A percentile compares a stretch with the other conserved stretches of the same genome.
phyloP scores from a whole-genome alignment of 2,888 invertebrate species.

The Tuta absoluta region DNA sequence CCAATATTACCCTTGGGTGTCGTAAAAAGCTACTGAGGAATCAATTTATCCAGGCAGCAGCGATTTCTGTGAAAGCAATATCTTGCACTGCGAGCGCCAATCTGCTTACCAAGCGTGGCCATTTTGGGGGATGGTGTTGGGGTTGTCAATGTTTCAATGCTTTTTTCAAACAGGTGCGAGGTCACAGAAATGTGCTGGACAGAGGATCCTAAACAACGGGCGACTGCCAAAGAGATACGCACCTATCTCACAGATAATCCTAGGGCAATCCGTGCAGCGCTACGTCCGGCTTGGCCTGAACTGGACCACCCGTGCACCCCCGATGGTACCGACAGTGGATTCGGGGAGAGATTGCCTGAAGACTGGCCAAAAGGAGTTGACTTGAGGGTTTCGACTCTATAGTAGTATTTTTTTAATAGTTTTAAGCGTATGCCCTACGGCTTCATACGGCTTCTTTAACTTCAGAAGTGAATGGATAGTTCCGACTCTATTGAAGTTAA shows the following conservation, averaged over 20 bases:
- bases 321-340: constrained; percentile 43
- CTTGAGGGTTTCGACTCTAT: constrained; percentile 26
- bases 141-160: too few species aligned
- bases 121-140: too few species aligned
- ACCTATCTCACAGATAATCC: constrained; percentile 88
- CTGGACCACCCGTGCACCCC: constrained; percentile 31
- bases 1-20: too few species aligned
- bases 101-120: background rate
- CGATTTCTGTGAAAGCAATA: too few species aligned
- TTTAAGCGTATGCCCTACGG: too few species aligned
- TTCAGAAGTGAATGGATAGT: too few species aligned
- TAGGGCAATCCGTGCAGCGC: constrained; percentile 55
- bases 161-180: constrained; percentile 61
- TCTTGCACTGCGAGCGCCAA: too few species aligned
- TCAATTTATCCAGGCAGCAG: too few species aligned
- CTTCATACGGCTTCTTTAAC: too few species aligned
- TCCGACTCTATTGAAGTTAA: too few species aligned
- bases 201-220: constrained; percentile 83
- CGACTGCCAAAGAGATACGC: constrained; percentile 86
- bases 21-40: too few species aligned
- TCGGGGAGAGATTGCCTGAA: constrained; percentile 40
- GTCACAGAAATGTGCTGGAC: constrained; percentile 90
- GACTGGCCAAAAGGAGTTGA: constrained; percentile 32
- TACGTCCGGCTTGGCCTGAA: constrained; percentile 34
- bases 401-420: too few species aligned